These are phyloP conservation scores for Sylvilagus floridanus DNA, from an alignment of 2,797 vertebrate genomes.

Conservation along the genomic window DNA sequence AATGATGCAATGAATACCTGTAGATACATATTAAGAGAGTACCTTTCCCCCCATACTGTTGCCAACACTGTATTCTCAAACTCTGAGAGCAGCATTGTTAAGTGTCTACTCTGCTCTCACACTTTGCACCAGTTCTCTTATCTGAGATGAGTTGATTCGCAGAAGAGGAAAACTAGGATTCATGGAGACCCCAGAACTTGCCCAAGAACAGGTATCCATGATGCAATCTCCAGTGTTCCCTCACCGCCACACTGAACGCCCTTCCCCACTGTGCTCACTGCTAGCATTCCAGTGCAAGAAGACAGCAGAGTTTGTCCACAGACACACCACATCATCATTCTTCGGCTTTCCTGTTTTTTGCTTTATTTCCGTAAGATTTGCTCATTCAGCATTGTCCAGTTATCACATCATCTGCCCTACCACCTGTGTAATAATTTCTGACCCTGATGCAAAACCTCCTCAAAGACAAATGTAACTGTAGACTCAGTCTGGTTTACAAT, in stretches of 20 bases:
- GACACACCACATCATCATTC: neutral
- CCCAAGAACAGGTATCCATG: neutral
- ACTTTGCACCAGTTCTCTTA: neutral
- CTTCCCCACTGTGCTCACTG: neutral
- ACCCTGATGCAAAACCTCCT: neutral
- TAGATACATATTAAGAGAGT: neutral
- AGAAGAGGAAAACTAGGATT: neutral
- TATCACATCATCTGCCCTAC: neutral
- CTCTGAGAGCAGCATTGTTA: neutral
- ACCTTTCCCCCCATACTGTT: neutral
- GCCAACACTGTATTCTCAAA: neutral
- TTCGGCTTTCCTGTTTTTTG: neutral
- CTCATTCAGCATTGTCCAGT: neutral
- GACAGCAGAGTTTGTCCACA: neutral
- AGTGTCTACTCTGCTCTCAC: neutral
- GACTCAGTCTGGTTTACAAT: neutral
- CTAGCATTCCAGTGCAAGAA: neutral
- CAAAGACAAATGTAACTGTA: neutral
- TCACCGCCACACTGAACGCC: neutral
- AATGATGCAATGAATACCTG: neutral
- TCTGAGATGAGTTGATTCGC: neutral
- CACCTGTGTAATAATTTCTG: neutral
- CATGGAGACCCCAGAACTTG: neutral
- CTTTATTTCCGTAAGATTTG: neutral
- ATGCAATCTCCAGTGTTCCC: neutral